These are phyloP conservation scores for Ceratosolen solmsi DNA, from an alignment of 1,140 invertebrate genomes.

Conservation along the genomic window DNA sequence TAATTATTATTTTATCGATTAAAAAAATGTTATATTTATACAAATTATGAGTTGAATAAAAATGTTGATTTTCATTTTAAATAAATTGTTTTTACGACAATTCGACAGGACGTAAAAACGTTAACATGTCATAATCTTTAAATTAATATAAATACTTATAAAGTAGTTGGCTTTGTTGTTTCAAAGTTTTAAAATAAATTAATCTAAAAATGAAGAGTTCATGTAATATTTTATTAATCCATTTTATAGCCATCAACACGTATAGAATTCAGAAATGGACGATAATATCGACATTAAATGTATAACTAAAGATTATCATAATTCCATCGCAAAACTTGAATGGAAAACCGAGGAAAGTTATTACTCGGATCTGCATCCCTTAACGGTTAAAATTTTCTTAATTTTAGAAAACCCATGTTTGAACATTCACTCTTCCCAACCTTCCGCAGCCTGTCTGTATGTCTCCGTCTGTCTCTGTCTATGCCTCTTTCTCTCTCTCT, in stretches of 20 bases:
- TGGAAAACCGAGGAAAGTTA: slow-evolving; percentile 36
- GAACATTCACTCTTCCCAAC: not conserved
- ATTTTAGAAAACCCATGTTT: slow-evolving; percentile 50
- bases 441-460: not conserved
- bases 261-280: not conserved
- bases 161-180: too few relatives aligned
- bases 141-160: too few relatives aligned
- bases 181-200: too few relatives aligned
- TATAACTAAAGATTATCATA: slow-evolving; percentile 47
- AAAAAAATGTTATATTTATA: too few relatives aligned
- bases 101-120: too few relatives aligned
- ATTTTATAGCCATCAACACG: not conserved
- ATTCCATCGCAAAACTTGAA: slow-evolving; percentile 42
- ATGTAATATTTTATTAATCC: not conserved
- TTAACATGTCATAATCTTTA: too few relatives aligned
- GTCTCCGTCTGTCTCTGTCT: not conserved
- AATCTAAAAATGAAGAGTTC: slow-evolving; percentile 18
- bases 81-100: too few relatives aligned
- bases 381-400: slow-evolving; percentile 45
- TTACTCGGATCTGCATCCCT: slow-evolving; percentile 45
- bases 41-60: too few relatives aligned
- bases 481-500: too few relatives aligned
- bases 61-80: too few relatives aligned
- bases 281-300: slow-evolving; percentile 29
- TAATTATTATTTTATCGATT: too few relatives aligned